Evolutionary conservation across 2,797 vertebrate genomes (phyloP).

Genomic region (Rhodeus uyekii): DNA sequence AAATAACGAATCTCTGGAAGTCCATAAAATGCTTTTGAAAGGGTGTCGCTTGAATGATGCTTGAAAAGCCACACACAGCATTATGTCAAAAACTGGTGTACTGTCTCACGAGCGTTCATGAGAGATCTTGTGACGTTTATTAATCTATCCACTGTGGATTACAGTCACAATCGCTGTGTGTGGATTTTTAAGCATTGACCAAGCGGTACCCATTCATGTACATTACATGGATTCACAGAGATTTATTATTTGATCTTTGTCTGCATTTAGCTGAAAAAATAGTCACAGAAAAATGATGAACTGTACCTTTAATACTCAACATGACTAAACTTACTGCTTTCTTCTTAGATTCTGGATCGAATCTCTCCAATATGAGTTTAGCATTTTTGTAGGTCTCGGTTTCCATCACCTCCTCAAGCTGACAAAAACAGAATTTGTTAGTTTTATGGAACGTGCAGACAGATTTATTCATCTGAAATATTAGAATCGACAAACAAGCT

Average conservation of each 20-base stretch:
- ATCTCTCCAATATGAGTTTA: slow-evolving; percentile 95
- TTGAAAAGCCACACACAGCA: neutral
- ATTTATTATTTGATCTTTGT: neutral
- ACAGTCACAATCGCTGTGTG: neutral
- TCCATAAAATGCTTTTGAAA: neutral
- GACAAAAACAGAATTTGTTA: slow-evolving; percentile 10
- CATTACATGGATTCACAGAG: neutral
- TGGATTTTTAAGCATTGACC: neutral
- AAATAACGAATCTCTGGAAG: neutral
- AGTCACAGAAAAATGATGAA: neutral
- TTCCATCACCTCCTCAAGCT: slow-evolving; percentile 99
- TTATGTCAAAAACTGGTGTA: neutral
- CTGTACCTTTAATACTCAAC: neutral
- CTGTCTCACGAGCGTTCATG: neutral
- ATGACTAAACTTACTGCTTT: slow-evolving; percentile 78
- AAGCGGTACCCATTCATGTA: neutral
- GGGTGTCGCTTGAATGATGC: neutral
- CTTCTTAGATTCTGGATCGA: slow-evolving; percentile 91
- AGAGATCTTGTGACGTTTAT: neutral
- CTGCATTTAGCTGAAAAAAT: neutral
- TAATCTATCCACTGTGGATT: neutral
- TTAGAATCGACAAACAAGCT: neutral
- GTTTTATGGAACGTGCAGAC: neutral
- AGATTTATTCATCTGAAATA: neutral
- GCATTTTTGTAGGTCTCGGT: slow-evolving; percentile 97